phyloP scores from a whole-genome alignment of 2,888 invertebrate species.

The Ernsta delagoae region DNA sequence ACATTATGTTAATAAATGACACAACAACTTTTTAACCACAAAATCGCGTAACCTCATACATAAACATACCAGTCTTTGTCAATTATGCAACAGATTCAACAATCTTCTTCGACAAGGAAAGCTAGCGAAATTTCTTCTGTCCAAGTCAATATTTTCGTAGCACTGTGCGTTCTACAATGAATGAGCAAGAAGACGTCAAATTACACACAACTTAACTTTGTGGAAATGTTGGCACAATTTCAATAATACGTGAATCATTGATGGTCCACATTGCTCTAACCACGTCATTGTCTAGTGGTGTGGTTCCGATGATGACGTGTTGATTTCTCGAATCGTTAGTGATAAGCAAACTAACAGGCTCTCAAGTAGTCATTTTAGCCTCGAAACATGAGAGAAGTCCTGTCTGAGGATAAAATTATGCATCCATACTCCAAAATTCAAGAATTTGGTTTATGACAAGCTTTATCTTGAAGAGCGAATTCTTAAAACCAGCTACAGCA shows the following conservation, averaged over 20 bases:
- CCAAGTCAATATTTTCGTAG: constrained; percentile 1
- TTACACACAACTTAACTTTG: constrained; percentile 33
- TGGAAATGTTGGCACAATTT: constrained; percentile 55
- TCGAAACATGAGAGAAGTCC: no score
- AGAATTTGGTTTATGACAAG: no score
- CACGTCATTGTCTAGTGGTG: constrained; percentile 14
- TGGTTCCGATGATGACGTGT: no score
- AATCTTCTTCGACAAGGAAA: neutral
- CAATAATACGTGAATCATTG: constrained; percentile 60
- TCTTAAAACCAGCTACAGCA: no score
- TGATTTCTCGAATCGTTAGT: no score
- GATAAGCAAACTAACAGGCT: no score
- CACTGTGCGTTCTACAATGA: constrained; percentile 39
- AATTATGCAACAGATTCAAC: neutral
- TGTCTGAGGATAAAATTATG: no score
- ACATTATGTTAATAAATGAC: neutral
- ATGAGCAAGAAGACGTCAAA: constrained; percentile 50
- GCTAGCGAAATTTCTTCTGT: neutral
- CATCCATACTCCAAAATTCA: no score
- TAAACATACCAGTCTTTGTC: neutral
- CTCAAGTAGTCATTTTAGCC: no score
- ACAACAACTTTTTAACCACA: neutral
- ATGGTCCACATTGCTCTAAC: constrained; percentile 37
- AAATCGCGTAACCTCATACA: neutral
- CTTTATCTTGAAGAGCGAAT: no score